Conservation (phyloP, 1,140 invertebrate species). For the Drosophila pachea region DNA sequence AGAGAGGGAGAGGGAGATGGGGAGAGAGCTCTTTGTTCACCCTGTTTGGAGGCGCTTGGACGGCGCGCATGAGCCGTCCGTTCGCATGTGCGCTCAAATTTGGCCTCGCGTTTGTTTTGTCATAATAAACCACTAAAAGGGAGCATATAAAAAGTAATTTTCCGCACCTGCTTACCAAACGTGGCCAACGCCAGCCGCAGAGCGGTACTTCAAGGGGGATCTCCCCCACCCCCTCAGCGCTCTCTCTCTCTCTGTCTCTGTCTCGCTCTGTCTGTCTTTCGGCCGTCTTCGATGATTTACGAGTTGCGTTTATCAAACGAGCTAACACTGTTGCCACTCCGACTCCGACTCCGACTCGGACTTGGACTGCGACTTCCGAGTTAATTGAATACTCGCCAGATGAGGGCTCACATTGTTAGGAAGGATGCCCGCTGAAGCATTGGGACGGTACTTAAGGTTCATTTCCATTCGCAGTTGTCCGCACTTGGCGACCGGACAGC, state of each 20-base stretch:
- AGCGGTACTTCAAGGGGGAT: conserved; percentile 66
- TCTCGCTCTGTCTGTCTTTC: neutral
- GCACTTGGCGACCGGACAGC: conserved; percentile 5
- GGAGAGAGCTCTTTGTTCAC: conserved; percentile 16
- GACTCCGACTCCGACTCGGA: conserved; percentile 11
- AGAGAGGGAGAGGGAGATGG: conserved; percentile 18
- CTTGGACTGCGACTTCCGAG: conserved; percentile 30
- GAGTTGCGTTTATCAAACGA: conserved; percentile 54
- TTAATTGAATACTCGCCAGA: conserved; percentile 55
- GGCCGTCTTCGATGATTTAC: conserved; percentile 52
- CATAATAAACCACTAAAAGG: conserved; percentile 76
- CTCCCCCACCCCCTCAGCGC: conserved; percentile 1
- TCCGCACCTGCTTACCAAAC: conserved; percentile 72
- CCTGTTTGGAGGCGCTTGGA: neutral
- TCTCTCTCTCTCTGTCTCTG: conserved; percentile 13
- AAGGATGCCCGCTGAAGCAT: neutral
- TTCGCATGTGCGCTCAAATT: conserved; percentile 44
- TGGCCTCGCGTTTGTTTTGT: conserved; percentile 66
- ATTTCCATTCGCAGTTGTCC: conserved; percentile 5
- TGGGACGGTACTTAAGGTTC: conserved; percentile 20
- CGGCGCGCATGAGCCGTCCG: conserved; percentile 62
- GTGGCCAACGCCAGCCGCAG: conserved; percentile 37
- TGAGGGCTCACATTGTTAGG: conserved; percentile 16
- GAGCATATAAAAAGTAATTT: conserved; percentile 77
- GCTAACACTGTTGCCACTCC: conserved; percentile 49